These are phyloP conservation scores for Epistrophella euchroma DNA, from an alignment of 2,888 invertebrate genomes.

Conservation along the genomic window DNA sequence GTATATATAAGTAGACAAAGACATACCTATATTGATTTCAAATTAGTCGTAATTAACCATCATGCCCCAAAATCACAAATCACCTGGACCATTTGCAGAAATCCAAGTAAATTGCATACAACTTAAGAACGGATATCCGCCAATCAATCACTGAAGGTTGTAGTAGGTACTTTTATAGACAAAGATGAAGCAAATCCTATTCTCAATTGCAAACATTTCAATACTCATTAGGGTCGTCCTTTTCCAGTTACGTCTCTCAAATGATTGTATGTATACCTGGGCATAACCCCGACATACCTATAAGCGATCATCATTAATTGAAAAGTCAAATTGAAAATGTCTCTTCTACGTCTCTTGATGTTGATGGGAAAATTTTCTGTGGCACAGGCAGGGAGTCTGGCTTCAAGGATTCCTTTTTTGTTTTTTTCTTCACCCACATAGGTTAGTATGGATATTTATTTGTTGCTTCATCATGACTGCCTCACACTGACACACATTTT, in stretches of 20 bases:
- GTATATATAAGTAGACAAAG: background rate
- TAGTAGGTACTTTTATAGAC: background rate
- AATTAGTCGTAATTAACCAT: conserved; percentile 33
- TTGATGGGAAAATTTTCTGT: conserved; percentile 25
- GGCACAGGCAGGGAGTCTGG: background rate
- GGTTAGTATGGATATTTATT: background rate
- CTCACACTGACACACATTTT: conserved; percentile 42
- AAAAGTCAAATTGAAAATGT: conserved; percentile 72
- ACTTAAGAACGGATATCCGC: conserved; percentile 46
- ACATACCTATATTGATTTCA: background rate
- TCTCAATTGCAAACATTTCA: conserved; percentile 52
- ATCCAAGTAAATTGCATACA: conserved; percentile 22
- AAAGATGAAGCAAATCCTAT: conserved; percentile 11
- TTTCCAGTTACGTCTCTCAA: conserved; percentile 38
- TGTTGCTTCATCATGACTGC: conserved; percentile 3
- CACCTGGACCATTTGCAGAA: conserved; percentile 15
- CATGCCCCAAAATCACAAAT: conserved; percentile 34
- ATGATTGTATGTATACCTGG: conserved; percentile 36
- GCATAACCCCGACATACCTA: conserved; percentile 27
- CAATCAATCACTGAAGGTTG: conserved; percentile 51
- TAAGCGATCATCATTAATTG: conserved; percentile 69
- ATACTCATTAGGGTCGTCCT: conserved; percentile 60
- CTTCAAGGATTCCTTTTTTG: conserved; percentile 6
- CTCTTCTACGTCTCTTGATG: conserved; percentile 10
- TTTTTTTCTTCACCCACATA: conserved; percentile 1